Base-by-base conservation (phyloP, 2,113 vertebrate genomes). In the Thinocorus orbignyianus region DNA sequence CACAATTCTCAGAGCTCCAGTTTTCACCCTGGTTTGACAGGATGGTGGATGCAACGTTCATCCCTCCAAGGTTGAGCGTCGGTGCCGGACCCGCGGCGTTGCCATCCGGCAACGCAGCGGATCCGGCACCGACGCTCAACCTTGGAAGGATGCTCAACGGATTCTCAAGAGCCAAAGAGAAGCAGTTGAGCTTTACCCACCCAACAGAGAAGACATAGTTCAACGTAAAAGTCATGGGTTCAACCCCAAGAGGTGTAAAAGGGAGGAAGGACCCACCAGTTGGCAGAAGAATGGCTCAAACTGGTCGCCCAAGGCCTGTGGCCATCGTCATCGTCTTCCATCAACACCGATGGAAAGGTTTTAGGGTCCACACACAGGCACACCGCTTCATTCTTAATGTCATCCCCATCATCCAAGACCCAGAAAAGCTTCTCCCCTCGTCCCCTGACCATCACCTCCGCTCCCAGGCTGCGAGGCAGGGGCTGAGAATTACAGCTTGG, bases 181-280 rank as follows among this genome's bases (percentile, higher is more conserved):
- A 76, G 52, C 2, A 6, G 11, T 11, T 72, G 57, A 17, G 62
- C 30, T 77, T 70, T n/a, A 82, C 11, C 62, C n/a, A 17, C 24
- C 46, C 37, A 69, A 39, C 5, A 8, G 30, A 64, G 55, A 0
- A 1, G 70, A 46, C 16, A 20, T 13, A 23, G 28, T 0, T 14
- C 35, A 9, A 39, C 0, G 37, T 1, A 39, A 33, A 1, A 0
- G 64, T 42, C 17, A 5, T n/a, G 1, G 33, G n/a, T 91, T 76
- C 39, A 46, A 72, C 33, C 65, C 58, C 9, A 69, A 54, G 19
- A 65, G n/a, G 44, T 37, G 30, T 23, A 41, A 92, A 86, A 44
- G 19, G 46, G 33, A 74, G 26, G 42, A 78, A 78, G 26, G 64
- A 86, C 52, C 51, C 24, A 49, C 51, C 84, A 18, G 1, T 2